Evolutionary conservation across 2,113 vertebrate species (phyloP).

Genomic region (Ranitomeya imitator): DNA sequence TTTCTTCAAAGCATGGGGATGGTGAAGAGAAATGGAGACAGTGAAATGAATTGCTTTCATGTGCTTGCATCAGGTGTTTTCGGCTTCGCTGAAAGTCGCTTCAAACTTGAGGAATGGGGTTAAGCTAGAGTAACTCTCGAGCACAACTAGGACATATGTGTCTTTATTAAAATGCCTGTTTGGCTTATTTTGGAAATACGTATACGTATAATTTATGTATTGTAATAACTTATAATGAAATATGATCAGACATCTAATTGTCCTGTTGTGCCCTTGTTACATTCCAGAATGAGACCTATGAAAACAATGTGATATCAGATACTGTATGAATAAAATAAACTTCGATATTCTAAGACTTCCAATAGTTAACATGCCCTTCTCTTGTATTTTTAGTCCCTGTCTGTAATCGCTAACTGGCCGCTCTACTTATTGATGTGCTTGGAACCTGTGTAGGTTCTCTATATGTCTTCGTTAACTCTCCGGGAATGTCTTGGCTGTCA

Average conservation of each 20-base stretch:
- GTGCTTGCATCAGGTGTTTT: slow-evolving; percentile 4
- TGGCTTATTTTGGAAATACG: neutral
- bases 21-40: neutral
- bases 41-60: slow-evolving; percentile 26
- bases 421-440: neutral
- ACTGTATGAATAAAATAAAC: neutral
- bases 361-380: neutral
- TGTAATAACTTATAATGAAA: neutral
- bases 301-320: neutral
- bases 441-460: neutral
- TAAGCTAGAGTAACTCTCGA: neutral
- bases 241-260: neutral
- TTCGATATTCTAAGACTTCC: neutral
- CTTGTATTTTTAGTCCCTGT: slow-evolving; percentile 16
- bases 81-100: neutral
- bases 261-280: neutral
- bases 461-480: slow-evolving; percentile 9
- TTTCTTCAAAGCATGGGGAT: slow-evolving; percentile 12
- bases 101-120: neutral
- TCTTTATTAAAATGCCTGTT: neutral
- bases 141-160: neutral
- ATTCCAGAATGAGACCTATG: neutral
- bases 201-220: neutral
- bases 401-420: neutral
- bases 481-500: neutral